Evolutionary conservation across 2,113 vertebrate genomes (phyloP).

Genomic region (Piliocolobus tephrosceles): DNA sequence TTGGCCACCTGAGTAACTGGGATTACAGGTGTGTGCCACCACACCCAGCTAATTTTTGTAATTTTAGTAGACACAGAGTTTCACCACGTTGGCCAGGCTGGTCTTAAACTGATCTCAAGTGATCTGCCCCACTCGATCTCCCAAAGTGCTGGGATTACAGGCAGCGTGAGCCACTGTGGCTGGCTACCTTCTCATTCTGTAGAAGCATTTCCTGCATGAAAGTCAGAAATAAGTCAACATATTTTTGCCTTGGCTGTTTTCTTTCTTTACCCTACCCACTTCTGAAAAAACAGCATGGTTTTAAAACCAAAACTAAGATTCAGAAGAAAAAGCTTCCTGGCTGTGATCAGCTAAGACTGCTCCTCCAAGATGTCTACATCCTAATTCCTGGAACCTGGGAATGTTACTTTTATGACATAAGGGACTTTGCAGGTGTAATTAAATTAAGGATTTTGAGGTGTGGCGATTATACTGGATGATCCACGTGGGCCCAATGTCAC

Average conservation of each 20-base stretch:
- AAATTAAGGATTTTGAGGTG: background rate
- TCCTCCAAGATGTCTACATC: background rate
- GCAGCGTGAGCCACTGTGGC: too few species aligned
- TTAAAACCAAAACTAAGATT: constrained; percentile 12
- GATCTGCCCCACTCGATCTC: too few species aligned
- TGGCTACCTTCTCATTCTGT: background rate
- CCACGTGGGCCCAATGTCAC: background rate
- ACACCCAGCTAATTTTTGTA: too few species aligned
- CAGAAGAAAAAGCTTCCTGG: background rate
- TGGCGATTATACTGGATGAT: background rate
- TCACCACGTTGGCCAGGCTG: too few species aligned
- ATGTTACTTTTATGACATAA: background rate
- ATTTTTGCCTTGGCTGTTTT: background rate
- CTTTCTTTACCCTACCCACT: background rate
- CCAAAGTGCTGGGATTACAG: too few species aligned
- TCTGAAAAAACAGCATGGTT: background rate
- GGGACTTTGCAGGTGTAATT: background rate
- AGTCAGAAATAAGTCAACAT: background rate
- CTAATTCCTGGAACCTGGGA: background rate
- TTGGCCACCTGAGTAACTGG: too few species aligned
- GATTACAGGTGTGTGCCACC: too few species aligned
- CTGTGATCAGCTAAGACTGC: background rate
- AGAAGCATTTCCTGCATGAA: background rate
- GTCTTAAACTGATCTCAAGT: too few species aligned
- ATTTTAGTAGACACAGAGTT: too few species aligned